These are phyloP conservation scores for Daboia siamensis DNA, from an alignment of 2,113 vertebrate species.

Conservation along the genomic window DNA sequence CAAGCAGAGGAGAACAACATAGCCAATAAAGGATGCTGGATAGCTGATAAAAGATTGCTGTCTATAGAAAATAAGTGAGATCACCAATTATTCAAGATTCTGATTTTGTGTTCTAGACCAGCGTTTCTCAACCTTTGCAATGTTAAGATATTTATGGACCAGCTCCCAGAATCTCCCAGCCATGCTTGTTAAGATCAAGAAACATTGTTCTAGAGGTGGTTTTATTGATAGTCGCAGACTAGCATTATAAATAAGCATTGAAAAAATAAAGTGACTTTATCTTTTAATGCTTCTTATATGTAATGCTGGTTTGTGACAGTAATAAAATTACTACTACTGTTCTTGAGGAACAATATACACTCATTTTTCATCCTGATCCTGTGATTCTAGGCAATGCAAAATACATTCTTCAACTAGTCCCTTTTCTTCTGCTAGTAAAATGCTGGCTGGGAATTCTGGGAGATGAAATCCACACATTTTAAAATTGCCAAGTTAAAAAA, in stretches of 20 bases:
- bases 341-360: neutral
- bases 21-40: too few species aligned
- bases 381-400: neutral
- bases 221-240: too few species aligned
- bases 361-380: neutral
- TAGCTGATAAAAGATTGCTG: neutral
- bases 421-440: neutral
- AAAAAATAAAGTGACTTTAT: too few species aligned
- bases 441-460: neutral
- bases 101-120: neutral
- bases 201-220: neutral
- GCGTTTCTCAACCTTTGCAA: neutral
- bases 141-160: neutral
- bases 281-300: too few species aligned
- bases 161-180: neutral
- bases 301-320: too few species aligned
- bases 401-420: neutral
- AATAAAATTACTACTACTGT: neutral
- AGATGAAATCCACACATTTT: too few species aligned
- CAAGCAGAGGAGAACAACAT: neutral
- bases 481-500: too few species aligned
- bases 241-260: too few species aligned
- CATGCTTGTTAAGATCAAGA: neutral
- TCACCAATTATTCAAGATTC: neutral
- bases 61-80: neutral